Base-by-base conservation (phyloP, 2,113 vertebrate genomes). In the Apistogramma diplotaenia region DNA sequence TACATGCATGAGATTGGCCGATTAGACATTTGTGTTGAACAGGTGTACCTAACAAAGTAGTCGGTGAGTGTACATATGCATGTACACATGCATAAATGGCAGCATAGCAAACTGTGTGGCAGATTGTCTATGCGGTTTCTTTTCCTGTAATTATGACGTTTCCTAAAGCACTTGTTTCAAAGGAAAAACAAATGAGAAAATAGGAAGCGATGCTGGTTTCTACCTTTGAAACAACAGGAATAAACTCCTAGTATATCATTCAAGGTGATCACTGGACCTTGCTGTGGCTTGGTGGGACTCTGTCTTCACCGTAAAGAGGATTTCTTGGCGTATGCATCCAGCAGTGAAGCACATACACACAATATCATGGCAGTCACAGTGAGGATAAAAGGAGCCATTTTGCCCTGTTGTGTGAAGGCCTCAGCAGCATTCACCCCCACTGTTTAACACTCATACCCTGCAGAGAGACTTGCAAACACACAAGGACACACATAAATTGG, bases 341-440 rank as follows among this genome's bases (percentile, higher is more conserved):
- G 75, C 73, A 3, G 85, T 58, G 87, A 72, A 31, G 25, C 73
- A 86, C 73, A 79, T n/a, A 82, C 49, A 81, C 86, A 83, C 82
- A 59, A 25, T 25, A 81, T 70, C 54, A 23, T 35, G 60, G 37
- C 75, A 71, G 83, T 87, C 90, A 80, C 85, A 74, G 87, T 60
- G 58, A 85, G 84, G 87, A 92, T 94, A 93, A 94, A 89, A 70
- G 65, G 76, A 89, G 70, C 55, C 70, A 87, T 86, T 92, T 88
- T 84, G 37, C 55, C 89, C 88, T 78, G 89, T 90, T 89, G 90
- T 77, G 83, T 78, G 78, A 79, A 59, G 73, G 74, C 71, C 81
- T 88, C 60, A 57, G 77, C 79, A 55, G 62, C 55, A 51, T 65
- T 85, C 76, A 79, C 71, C 86, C 76, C 80, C 49, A 60, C 72